Evolutionary conservation across 2,888 invertebrate genomes (phyloP).

Genomic region (Sceliomorpha sp.): DNA sequence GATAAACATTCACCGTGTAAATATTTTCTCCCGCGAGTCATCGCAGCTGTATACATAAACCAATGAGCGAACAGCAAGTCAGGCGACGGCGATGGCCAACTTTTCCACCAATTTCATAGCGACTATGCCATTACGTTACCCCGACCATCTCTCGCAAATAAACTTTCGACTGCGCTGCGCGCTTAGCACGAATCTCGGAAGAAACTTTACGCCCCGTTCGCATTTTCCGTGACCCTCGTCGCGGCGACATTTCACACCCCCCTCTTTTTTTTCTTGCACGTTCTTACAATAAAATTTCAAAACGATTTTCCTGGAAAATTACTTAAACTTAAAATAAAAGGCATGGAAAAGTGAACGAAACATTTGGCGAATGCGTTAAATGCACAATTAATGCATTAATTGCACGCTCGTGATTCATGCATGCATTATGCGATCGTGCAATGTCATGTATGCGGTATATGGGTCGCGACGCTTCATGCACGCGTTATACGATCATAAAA

Average conservation of each 20-base stretch:
- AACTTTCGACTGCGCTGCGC: slow-evolving; percentile 49
- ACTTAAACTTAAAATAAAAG: neutral
- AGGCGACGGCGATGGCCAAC: slow-evolving; percentile 40
- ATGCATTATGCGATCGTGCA: too few species aligned
- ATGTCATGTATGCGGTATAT: too few species aligned
- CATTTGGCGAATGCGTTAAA: too few species aligned
- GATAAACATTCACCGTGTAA: slow-evolving; percentile 16
- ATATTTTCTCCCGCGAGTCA: slow-evolving; percentile 28
- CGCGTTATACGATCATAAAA: too few species aligned
- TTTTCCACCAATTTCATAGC: slow-evolving; percentile 47
- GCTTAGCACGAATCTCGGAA: slow-evolving; percentile 40
- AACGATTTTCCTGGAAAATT: too few species aligned
- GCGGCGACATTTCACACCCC: slow-evolving; percentile 6
- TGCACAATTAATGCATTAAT: too few species aligned
- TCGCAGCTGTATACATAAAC: slow-evolving; percentile 31
- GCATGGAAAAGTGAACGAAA: too few species aligned
- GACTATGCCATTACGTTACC: slow-evolving; percentile 39
- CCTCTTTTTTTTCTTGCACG: neutral
- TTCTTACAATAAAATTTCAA: slow-evolving; percentile 24
- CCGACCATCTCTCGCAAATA: slow-evolving; percentile 42
- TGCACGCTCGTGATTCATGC: too few species aligned
- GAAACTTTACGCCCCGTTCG: slow-evolving; percentile 39
- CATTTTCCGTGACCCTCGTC: slow-evolving; percentile 43
- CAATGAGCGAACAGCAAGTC: slow-evolving; percentile 35
- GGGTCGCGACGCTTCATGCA: too few species aligned